Conservation (phyloP, 2,113 vertebrate species). For the Ciconia boyciana region DNA sequence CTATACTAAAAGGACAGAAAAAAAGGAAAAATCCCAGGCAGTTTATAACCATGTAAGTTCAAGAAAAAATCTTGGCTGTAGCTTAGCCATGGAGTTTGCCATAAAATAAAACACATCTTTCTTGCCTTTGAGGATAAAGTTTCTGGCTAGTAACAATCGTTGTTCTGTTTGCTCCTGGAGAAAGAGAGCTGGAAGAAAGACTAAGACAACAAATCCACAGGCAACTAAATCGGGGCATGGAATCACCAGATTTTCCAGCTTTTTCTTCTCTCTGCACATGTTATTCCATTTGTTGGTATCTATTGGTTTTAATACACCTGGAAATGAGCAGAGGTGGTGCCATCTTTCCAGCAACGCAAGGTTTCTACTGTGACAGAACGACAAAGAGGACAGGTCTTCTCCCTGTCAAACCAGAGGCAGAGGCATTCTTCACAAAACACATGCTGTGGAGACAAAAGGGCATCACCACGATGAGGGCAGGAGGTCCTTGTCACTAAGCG, state of each 20-base stretch:
- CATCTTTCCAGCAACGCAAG: conserved; percentile 95
- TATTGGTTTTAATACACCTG: conserved; percentile 83
- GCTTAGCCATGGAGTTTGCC: background rate
- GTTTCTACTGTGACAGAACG: conserved; percentile 86
- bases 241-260: background rate
- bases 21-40: background rate
- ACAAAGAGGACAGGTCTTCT: conserved; percentile 92
- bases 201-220: background rate
- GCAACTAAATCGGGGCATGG: fast-evolving
- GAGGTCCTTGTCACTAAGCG: background rate
- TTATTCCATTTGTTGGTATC: background rate
- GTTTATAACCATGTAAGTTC: background rate
- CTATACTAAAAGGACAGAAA: background rate
- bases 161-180: background rate
- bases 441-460: conserved; percentile 75
- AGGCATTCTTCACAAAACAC: conserved; percentile 98
- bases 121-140: background rate
- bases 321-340: conserved; percentile 95
- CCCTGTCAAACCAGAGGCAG: conserved; percentile 95
- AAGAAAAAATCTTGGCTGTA: background rate
- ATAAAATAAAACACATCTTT: background rate
- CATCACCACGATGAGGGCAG: fast-evolving
- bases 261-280: fast-evolving
- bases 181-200: background rate
- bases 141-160: background rate